Evolutionary conservation across 1,140 invertebrate genomes (phyloP).

Genomic region (Drosophila sp.): DNA sequence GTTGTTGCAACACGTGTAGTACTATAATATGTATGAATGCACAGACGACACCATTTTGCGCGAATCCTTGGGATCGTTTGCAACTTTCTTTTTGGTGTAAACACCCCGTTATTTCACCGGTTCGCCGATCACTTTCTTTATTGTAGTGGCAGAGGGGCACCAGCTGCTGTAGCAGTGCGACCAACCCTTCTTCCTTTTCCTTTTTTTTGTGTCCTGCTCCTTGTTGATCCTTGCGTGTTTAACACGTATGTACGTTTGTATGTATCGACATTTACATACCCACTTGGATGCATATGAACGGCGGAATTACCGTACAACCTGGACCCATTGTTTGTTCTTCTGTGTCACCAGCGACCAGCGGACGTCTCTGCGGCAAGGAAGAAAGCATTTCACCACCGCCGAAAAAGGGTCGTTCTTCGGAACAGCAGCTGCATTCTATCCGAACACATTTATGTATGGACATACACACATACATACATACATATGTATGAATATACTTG

Average conservation of each 20-base stretch:
- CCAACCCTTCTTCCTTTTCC: conserved; percentile 54
- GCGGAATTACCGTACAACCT: conserved; percentile 27
- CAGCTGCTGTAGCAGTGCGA: conserved; percentile 27
- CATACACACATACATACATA: neutral
- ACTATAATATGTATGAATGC: neutral
- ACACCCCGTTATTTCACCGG: conserved; percentile 47
- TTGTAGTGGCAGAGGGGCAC: conserved; percentile 22
- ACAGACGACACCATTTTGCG: neutral
- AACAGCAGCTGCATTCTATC: conserved; percentile 6
- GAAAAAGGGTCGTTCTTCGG: conserved; percentile 27
- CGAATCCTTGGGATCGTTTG: conserved; percentile 1
- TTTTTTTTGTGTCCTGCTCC: conserved; percentile 24
- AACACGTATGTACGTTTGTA: conserved; percentile 41
- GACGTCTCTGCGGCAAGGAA: conserved; percentile 26
- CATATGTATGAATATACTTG: neutral
- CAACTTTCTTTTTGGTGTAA: conserved; percentile 7
- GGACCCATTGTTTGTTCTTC: conserved; percentile 34
- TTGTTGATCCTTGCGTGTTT: conserved; percentile 41
- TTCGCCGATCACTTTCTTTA: conserved; percentile 43
- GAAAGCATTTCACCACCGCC: conserved; percentile 65
- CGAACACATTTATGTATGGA: neutral
- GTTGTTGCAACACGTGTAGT: conserved; percentile 36
- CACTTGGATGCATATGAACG: conserved; percentile 14
- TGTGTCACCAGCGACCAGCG: conserved; percentile 24
- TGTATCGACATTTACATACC: neutral